These are phyloP conservation scores for Candoia aspera DNA, from an alignment of 2,113 vertebrate species.

Conservation along the genomic window DNA sequence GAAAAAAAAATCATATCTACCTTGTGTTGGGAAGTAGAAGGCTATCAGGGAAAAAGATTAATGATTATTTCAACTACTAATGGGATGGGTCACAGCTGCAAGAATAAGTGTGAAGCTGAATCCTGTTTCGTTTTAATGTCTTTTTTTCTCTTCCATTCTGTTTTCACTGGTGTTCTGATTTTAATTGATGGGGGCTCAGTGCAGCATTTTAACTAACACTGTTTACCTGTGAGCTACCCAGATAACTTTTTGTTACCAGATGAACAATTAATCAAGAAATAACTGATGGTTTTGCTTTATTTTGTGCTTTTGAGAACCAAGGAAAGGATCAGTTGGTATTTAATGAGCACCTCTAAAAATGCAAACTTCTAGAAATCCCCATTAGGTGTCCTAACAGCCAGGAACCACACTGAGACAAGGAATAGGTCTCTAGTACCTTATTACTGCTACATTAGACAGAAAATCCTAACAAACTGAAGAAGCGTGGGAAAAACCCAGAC, in stretches of 20 bases:
- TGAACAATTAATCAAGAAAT: not conserved
- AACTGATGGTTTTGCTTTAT: not conserved
- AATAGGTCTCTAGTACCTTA: too few relatives aligned
- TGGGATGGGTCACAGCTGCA: not conserved
- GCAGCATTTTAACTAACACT: not conserved
- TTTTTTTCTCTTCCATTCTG: not conserved
- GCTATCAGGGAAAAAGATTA: not conserved
- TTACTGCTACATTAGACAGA: too few relatives aligned
- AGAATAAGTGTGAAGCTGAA: not conserved
- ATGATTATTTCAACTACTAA: not conserved
- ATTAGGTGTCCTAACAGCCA: too few relatives aligned
- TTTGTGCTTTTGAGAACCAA: not conserved
- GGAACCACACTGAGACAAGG: too few relatives aligned
- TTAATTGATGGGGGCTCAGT: not conserved
- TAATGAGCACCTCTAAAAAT: not conserved
- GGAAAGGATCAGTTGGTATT: not conserved
- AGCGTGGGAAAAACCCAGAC: too few relatives aligned
- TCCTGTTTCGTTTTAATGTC: not conserved
- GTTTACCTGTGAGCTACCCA: not conserved
- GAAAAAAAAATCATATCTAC: not conserved
- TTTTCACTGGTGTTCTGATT: not conserved
- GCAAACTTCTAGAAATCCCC: not conserved
- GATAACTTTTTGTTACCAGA: not conserved
- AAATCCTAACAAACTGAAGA: too few relatives aligned
- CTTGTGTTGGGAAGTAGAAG: not conserved